A percentile compares a stretch with the other conserved stretches of the same genome.
Evolutionary conservation across 2,888 invertebrate species (phyloP).

Genomic region (Dasypolia templi): DNA sequence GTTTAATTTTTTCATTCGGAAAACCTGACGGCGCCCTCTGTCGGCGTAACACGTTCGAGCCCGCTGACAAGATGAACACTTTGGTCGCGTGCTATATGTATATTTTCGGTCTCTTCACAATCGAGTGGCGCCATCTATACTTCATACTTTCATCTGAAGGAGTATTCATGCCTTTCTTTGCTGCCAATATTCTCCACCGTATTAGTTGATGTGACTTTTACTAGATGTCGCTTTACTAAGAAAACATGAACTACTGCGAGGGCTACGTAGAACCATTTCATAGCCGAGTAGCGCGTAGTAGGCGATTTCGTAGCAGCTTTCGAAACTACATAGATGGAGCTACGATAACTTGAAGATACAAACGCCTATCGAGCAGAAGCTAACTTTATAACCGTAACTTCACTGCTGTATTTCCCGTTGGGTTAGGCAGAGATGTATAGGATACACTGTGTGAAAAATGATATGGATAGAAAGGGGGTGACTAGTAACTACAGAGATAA

Average conservation of each 20-base stretch:
- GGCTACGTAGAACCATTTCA: conserved; percentile 9
- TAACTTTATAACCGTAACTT: not conserved
- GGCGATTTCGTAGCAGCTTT: conserved; percentile 24
- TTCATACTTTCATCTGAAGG: not conserved
- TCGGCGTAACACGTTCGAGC: not conserved
- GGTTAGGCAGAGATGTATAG: not conserved
- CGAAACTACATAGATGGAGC: conserved; percentile 49
- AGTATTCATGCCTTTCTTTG: not conserved
- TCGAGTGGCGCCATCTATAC: conserved; percentile 13
- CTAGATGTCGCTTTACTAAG: conserved; percentile 48
- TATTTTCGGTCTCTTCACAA: not conserved
- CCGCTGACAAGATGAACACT: not conserved
- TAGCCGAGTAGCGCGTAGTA: conserved; percentile 39
- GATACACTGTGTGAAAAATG: no score
- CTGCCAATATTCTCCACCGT: not conserved
- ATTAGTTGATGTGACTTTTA: not conserved
- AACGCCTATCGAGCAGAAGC: no score
- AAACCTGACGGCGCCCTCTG: not conserved
- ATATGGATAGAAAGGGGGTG: no score
- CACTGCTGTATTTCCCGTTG: accelerated
- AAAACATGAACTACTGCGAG: not conserved
- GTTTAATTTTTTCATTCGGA: not conserved
- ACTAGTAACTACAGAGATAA: no score
- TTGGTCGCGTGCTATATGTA: not conserved
- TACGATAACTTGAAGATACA: not conserved